Evolutionary conservation across 1,140 invertebrate species (phyloP), one percentile per base, ranked within the genome.

Genomic region (Halesus radiatus): DNA sequence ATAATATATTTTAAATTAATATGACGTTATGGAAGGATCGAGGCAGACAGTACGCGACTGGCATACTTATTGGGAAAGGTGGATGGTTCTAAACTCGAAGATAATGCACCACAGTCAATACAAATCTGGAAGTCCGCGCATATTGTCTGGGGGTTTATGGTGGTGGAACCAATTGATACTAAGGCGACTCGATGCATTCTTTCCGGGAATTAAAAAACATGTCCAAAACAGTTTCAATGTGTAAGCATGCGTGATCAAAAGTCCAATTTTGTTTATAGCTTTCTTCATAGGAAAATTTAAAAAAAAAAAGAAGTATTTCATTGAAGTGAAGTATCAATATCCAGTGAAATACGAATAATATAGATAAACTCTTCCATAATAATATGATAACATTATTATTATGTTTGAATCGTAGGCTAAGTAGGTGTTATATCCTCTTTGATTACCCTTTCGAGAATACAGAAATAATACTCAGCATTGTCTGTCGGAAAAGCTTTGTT

Each of bases 1-100:
- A 53, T 0, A 6, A 26, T 53, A 52, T 45, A 45, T 52, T 53
- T 72, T 7, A 72, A 72, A 52, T 13, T 45, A 72, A 72, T 72
- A 26, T 72, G 45, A 72, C 66, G 18, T 1, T 53, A 20, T 72
- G 50, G 26, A 52, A 23, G 18, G 18, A 23, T 16, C 54, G 68
- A 23, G 10, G 68, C 50, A 72, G 68, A 72, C 68, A 72, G 68
- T 20, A 52, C 68, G 45, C 37, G 68, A 15, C 45, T 23, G 6
- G 68, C 45, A 72, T 72, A 72, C 15, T 72, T 16, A 26, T 15
- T 18, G 13, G 16, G 13, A 50, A 29, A 29, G 26, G 5, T 29
- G 26, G 26, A 29, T 29, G 18, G 13, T 18, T 16, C 23, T 29
- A n/a, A 18, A 37, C 29, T 10, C 18, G 18, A 72, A 72, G 18